Conservation (phyloP, 1,140 invertebrate species). For the Drusus annulatus region DNA sequence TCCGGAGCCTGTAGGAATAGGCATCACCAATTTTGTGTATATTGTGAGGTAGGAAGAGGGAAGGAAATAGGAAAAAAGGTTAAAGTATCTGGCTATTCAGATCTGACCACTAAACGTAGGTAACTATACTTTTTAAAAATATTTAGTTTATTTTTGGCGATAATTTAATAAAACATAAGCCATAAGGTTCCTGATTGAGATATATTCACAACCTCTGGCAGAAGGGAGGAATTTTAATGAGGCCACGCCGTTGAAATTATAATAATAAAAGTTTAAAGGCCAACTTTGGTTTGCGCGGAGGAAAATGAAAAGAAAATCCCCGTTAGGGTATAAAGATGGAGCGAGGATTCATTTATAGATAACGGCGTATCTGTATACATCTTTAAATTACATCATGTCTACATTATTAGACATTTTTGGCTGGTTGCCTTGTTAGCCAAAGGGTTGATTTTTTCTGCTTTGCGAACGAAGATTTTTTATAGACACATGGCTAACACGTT, state of each 20-base stretch:
- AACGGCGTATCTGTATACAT: conserved; percentile 31
- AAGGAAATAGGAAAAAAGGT: no score
- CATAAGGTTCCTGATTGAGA: background rate
- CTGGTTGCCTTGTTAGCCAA: background rate
- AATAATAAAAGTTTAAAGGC: conserved; percentile 55
- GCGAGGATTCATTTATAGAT: conserved; percentile 37
- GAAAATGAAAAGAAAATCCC: conserved; percentile 52
- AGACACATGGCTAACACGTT: no score
- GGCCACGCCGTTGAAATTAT: conserved; percentile 49
- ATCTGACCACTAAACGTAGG: no score
- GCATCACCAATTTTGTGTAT: no score
- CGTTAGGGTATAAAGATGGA: conserved; percentile 14
- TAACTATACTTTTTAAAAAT: no score
- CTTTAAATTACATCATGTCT: conserved; percentile 41
- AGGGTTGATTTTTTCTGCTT: background rate
- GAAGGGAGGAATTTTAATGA: conserved; percentile 47
- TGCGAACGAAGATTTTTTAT: no score
- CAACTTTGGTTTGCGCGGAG: conserved; percentile 48
- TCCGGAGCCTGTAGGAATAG: no score
- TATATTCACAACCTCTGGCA: conserved; percentile 29
- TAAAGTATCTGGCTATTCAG: no score
- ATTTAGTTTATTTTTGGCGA: no score
- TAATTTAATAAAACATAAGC: no score
- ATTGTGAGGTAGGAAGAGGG: no score
- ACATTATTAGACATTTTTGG: background rate